Evolutionary conservation across 2,888 invertebrate genomes (phyloP).

Genomic region (Drosophila nr. perissopoda): DNA sequence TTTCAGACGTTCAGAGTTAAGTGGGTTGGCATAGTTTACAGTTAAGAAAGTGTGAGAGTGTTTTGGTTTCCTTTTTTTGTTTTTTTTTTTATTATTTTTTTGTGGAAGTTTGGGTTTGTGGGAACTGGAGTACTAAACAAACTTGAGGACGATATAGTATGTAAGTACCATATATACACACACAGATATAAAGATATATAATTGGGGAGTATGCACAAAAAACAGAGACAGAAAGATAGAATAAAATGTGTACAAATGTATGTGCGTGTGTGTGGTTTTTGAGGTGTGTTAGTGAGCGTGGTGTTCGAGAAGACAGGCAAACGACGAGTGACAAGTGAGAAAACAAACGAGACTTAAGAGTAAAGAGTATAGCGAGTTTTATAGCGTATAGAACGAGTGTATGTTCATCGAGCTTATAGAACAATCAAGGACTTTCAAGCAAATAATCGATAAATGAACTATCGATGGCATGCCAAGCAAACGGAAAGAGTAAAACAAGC

Average conservation of each 20-base stretch:
- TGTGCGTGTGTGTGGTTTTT: conserved; percentile 12
- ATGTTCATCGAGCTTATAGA: background rate
- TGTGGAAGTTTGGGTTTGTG: background rate
- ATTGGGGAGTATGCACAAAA: conserved; percentile 44
- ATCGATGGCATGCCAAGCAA: conserved; percentile 39
- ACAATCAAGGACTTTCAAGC: conserved; percentile 6
- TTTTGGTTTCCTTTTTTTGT: conserved; percentile 14
- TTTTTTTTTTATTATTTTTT: background rate
- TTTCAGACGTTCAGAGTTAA: conserved; percentile 40
- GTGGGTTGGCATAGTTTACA: conserved; percentile 50
- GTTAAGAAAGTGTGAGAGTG: conserved; percentile 29
- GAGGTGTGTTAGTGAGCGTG: conserved; percentile 8
- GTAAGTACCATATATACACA: conserved; percentile 44
- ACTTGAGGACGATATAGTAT: conserved; percentile 56
- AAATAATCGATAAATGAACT: conserved; percentile 17
- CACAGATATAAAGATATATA: conserved; percentile 42
- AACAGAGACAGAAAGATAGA: conserved; percentile 9
- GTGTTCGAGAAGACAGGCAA: conserved; percentile 25
- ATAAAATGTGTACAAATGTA: conserved; percentile 27
- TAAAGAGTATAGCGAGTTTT: conserved; percentile 14
- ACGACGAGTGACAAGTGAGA: conserved; percentile 37
- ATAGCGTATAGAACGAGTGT: conserved; percentile 25
- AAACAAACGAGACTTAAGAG: conserved; percentile 31
- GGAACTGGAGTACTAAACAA: conserved; percentile 45
- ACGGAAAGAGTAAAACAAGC: background rate